These are phyloP conservation scores for Cylindroiulus punctatus DNA, from an alignment of 2,888 invertebrate species.

Conservation along the genomic window DNA sequence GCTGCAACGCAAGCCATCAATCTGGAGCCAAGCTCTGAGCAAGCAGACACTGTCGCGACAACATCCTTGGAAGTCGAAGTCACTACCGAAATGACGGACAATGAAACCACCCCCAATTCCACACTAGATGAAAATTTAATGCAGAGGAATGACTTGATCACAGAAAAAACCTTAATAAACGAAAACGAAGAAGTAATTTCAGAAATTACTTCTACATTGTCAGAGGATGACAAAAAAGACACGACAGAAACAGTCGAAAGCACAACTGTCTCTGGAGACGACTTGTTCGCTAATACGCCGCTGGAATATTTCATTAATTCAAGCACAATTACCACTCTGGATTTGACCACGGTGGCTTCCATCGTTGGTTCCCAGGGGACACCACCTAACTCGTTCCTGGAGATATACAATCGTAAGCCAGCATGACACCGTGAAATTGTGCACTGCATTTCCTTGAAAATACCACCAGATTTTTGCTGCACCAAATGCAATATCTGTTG, in stretches of 20 bases:
- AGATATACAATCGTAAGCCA: slow-evolving; percentile 11
- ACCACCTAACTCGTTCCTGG: neutral
- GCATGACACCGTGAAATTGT: neutral
- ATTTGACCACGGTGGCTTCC: slow-evolving; percentile 53
- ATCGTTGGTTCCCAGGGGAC: slow-evolving; percentile 28
- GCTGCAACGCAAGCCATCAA: neutral
- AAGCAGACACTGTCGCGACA: neutral
- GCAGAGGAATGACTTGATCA: neutral
- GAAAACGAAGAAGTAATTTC: neutral
- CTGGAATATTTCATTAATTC: slow-evolving; percentile 50
- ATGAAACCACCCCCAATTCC: too few species aligned
- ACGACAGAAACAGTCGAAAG: neutral
- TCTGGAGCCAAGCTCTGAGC: neutral
- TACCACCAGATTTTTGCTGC: neutral
- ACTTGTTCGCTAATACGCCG: slow-evolving; percentile 45
- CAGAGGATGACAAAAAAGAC: neutral
- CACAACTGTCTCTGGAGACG: slow-evolving; percentile 48
- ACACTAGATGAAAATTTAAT: neutral
- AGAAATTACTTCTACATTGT: neutral
- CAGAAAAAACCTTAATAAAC: neutral
- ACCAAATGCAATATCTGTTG: too few species aligned
- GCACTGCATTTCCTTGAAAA: neutral
- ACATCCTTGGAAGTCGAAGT: neutral
- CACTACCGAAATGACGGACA: neutral
- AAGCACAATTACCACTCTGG: slow-evolving; percentile 45